These are phyloP conservation scores for Puffinus mauretanicus DNA, from an alignment of 2,113 vertebrate species.

Conservation along the genomic window DNA sequence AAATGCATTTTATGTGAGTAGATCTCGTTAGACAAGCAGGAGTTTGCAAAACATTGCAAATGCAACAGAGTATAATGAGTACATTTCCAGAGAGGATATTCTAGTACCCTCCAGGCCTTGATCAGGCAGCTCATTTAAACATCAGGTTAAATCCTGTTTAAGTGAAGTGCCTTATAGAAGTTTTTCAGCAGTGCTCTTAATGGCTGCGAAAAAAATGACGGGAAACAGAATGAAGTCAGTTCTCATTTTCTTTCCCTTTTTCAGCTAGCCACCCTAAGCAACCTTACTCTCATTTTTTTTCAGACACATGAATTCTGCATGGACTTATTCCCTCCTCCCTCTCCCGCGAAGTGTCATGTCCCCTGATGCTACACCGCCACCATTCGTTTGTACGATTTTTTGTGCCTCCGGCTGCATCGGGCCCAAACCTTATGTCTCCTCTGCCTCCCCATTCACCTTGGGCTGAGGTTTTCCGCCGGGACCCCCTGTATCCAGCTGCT, in stretches of 20 bases:
- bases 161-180: background rate
- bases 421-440: accelerated
- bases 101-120: background rate
- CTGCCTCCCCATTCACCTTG: accelerated
- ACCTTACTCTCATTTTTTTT: accelerated
- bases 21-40: background rate
- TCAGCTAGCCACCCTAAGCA: background rate
- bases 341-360: no score
- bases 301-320: accelerated
- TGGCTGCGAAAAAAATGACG: background rate
- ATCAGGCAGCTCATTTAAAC: constrained; percentile 34
- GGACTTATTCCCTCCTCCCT: no score
- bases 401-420: background rate
- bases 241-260: background rate
- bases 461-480: no score
- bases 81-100: constrained; percentile 13
- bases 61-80: background rate
- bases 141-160: constrained; percentile 41
- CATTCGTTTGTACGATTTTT: no score
- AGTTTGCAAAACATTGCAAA: background rate
- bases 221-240: background rate
- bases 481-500: background rate
- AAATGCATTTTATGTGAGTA: background rate
- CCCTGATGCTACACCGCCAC: accelerated
- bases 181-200: background rate